Evolutionary conservation across 92 coral and sea anemone genomes (phyloP).

Genomic region (Epizoanthus rinbou): DNA sequence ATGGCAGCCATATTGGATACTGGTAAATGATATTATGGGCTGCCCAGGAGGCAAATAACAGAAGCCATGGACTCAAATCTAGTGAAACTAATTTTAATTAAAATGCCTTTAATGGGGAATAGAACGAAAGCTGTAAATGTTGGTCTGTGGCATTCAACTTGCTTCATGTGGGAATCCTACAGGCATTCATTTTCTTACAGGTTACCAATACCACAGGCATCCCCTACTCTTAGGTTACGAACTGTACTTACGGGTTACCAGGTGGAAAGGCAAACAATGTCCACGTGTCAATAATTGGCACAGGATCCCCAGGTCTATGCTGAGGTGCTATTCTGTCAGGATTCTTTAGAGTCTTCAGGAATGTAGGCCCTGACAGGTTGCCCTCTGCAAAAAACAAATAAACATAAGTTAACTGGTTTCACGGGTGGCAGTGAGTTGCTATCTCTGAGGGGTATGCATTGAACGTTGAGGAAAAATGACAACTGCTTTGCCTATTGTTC

Average conservation of each 20-base stretch:
- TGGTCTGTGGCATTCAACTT: neutral
- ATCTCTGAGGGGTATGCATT: no score
- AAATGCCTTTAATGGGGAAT: no score
- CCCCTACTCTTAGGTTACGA: neutral
- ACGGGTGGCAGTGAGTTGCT: no score
- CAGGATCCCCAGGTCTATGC: slow-evolving; percentile 76
- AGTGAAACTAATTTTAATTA: no score
- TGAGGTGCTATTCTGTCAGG: slow-evolving; percentile 88
- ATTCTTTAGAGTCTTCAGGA: slow-evolving; percentile 85
- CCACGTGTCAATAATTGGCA: slow-evolving; percentile 93
- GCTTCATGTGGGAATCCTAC: neutral
- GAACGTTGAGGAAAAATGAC: no score
- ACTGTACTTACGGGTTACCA: slow-evolving; percentile 91
- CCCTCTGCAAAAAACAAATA: slow-evolving; percentile 15
- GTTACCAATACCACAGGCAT: neutral
- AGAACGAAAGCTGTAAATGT: no score
- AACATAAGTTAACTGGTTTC: neutral
- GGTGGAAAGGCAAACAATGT: slow-evolving; percentile 94
- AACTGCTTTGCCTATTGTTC: no score
- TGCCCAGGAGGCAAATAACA: no score
- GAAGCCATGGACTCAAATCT: no score
- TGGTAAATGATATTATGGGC: no score
- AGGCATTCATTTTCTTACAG: neutral
- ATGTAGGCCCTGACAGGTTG: slow-evolving; percentile 44
- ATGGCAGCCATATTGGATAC: no score